A percentile compares a stretch with the other conserved stretches of the same genome.
phyloP scores from a whole-genome alignment of 2,888 invertebrate genomes.

The Stenchaetothrips biformis region DNA sequence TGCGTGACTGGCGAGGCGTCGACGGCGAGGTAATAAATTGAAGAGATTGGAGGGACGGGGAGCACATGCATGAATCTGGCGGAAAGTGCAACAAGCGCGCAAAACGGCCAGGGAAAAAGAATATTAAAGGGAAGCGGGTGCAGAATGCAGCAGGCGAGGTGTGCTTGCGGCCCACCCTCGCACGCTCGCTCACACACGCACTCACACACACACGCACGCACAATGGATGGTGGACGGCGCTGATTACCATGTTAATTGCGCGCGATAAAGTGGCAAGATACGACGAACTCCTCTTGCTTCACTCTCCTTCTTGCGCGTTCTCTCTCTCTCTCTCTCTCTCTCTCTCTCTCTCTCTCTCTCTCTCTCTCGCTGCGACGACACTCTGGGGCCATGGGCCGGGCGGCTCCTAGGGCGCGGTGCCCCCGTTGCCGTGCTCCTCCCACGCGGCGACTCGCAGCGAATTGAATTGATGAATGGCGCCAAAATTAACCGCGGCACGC shows the following conservation, averaged over 20 bases:
- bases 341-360: no score
- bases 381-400: no score
- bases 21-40: no score
- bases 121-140: background rate
- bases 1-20: no score
- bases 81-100: no score
- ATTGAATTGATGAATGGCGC: background rate
- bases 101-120: no score
- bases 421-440: background rate
- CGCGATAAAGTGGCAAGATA: conserved; percentile 1
- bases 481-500: background rate
- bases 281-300: background rate
- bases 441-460: background rate
- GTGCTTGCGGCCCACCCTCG: background rate
- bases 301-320: background rate
- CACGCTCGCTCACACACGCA: background rate
- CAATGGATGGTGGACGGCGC: background rate
- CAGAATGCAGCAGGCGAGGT: background rate
- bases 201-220: background rate
- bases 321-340: no score
- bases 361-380: no score
- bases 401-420: background rate
- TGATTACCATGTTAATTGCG: conserved; percentile 9
- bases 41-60: no score
- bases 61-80: no score